A percentile compares a stretch with the other conserved stretches of the same genome.
Conservation (phyloP, 37 sponge, comb jelly and placozoan genomes). For the Aplysina aerophoba region DNA sequence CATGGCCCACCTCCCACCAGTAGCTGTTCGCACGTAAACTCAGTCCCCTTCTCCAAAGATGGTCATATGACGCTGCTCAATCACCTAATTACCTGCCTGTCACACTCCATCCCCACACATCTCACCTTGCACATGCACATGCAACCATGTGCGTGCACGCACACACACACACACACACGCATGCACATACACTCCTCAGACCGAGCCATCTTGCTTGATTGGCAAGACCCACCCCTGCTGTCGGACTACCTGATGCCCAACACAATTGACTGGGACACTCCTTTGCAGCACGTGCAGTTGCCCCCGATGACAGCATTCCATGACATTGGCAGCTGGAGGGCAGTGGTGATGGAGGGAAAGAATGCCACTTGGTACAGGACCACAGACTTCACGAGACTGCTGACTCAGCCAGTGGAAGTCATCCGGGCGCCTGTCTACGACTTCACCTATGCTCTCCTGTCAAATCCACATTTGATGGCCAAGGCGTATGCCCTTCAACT, state of each 20-base stretch:
- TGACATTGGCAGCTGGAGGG: constrained; percentile 66
- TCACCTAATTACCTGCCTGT: neutral
- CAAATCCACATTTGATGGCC: constrained; percentile 38
- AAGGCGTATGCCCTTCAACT: constrained; percentile 47
- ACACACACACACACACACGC: constrained; percentile 17
- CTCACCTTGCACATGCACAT: constrained; percentile 8
- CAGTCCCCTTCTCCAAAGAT: neutral
- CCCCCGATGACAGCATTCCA: constrained; percentile 20
- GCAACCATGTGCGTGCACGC: neutral
- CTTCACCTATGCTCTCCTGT: constrained; percentile 59
- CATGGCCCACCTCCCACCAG: neutral
- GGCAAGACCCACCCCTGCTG: constrained; percentile 48
- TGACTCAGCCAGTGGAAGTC: constrained; percentile 52
- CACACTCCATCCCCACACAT: neutral
- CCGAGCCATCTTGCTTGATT: constrained; percentile 67
- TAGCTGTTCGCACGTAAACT: neutral
- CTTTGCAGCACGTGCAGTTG: constrained; percentile 20
- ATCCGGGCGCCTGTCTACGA: constrained; percentile 56
- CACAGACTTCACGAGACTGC: constrained; percentile 41
- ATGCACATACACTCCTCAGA: constrained; percentile 23
- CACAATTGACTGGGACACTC: constrained; percentile 45
- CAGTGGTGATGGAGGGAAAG: constrained; percentile 18
- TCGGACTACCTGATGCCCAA: constrained; percentile 50
- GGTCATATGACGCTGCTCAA: neutral
- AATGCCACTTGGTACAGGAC: constrained; percentile 62